These are phyloP conservation scores for Apodemia mormo DNA, from an alignment of 2,888 invertebrate genomes.

Conservation along the genomic window DNA sequence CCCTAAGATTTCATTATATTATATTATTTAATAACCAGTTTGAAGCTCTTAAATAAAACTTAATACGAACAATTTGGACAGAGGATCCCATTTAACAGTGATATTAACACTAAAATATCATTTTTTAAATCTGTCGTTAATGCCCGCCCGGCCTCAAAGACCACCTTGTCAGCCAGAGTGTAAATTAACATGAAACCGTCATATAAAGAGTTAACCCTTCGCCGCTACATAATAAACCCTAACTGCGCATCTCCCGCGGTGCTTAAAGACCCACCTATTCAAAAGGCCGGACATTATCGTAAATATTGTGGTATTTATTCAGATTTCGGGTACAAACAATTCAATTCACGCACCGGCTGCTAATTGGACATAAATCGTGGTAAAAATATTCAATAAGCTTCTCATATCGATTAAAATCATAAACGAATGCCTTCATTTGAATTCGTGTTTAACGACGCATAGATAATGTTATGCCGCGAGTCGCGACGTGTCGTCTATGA, in stretches of 20 bases:
- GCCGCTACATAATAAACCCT: slow-evolving; percentile 66
- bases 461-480: slow-evolving; percentile 60
- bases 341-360: slow-evolving; percentile 78
- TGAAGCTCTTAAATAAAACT: slow-evolving; percentile 11
- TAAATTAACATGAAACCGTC: slow-evolving; percentile 64
- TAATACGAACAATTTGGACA: slow-evolving; percentile 6
- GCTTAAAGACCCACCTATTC: slow-evolving; percentile 62
- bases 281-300: slow-evolving; percentile 74
- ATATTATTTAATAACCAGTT: slow-evolving; percentile 38
- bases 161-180: slow-evolving; percentile 68
- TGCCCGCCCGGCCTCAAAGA: slow-evolving; percentile 49
- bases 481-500: slow-evolving; percentile 60
- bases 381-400: slow-evolving; percentile 77
- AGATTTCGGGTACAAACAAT: slow-evolving; percentile 78
- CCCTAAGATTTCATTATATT: slow-evolving; percentile 3
- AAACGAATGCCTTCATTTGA: slow-evolving; percentile 71
- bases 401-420: slow-evolving; percentile 75
- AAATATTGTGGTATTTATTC: slow-evolving; percentile 81
- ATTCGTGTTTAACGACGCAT: slow-evolving; percentile 66
- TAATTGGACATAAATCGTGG: slow-evolving; percentile 79
- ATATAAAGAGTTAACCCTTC: slow-evolving; percentile 76
- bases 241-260: slow-evolving; percentile 60
- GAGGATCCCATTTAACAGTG: slow-evolving; percentile 45
- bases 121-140: slow-evolving; percentile 54
- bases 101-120: slow-evolving; percentile 75